These are phyloP conservation scores for Sycobia sp. DNA, from an alignment of 1,140 invertebrate species.

Conservation along the genomic window DNA sequence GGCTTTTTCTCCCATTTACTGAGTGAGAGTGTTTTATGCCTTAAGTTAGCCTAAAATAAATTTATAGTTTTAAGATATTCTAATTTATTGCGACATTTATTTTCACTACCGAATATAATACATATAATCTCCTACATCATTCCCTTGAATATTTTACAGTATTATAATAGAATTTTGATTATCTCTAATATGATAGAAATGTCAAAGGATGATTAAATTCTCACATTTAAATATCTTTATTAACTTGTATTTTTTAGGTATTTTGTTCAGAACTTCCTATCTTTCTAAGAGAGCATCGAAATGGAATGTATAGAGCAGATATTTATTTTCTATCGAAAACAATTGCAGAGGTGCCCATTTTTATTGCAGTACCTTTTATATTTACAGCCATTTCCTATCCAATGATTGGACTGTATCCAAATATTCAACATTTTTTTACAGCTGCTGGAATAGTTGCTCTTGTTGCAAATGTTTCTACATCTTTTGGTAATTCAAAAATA, in stretches of 20 bases:
- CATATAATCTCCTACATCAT: too few relatives aligned
- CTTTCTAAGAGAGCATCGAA: conserved; percentile 88
- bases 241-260: conserved; percentile 78
- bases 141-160: not conserved
- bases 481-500: conserved; percentile 76
- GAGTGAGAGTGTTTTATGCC: too few relatives aligned
- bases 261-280: conserved; percentile 91
- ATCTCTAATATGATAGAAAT: too few relatives aligned
- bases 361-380: conserved; percentile 79
- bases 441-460: conserved; percentile 76
- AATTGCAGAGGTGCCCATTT: conserved; percentile 83
- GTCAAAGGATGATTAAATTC: too few relatives aligned
- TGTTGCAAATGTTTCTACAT: conserved; percentile 88
- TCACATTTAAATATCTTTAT: too few relatives aligned
- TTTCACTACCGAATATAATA: too few relatives aligned
- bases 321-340: conserved; percentile 94
- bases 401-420: conserved; percentile 81
- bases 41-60: too few relatives aligned
- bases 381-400: conserved; percentile 88
- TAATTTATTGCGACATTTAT: too few relatives aligned
- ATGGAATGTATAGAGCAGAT: conserved; percentile 90
- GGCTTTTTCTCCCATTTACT: too few relatives aligned
- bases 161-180: not conserved
- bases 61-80: too few relatives aligned
- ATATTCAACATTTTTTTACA: conserved; percentile 74